Evolutionary conservation across 2,797 vertebrate genomes (phyloP), one percentile per base, ranked within the genome.

Genomic region (Cirrhinus mrigala): DNA sequence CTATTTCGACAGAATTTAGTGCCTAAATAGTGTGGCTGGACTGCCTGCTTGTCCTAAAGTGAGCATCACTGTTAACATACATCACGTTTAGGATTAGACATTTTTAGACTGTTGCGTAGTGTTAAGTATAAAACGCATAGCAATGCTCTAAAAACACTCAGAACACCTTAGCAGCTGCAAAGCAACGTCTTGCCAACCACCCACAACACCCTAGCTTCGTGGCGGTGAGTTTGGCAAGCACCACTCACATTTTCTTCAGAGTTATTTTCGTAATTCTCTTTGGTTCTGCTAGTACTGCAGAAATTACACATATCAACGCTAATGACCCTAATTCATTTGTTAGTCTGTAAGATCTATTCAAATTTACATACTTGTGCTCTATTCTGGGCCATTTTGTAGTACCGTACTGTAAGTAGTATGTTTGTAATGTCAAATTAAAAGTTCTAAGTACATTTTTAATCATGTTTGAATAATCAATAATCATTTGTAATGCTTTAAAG

Each of bases 171-270:
- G 29, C 74, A 37, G 50, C 29, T 76, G 50, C 29, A 76, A 56
- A 56, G 50, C 29, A 76, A 76, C 37, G 29, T 76, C 74, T 76
- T 76, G 50, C 74, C 74, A 76, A 12, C 74, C 50, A 76, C 74
- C 74, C 74, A 37, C 74, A 76, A 76, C 24, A 76, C 50, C 50
- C 29, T 29, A 29, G 16, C 46, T 52, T 52, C 9, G 9, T 6
- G 46, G 71, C 1, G 24, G 46, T 29, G 50, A 12, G 11, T 37
- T 76, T 76, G 74, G 74, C 50, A 76, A 76, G 74, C 74, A 56
- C 11, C 29, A 14, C 74, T 76, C 74, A 56, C 50, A 56, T 56
- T n/a, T 75, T 56, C 29, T 56, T 37, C 18, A 37, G 73, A 33
- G 29, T 56, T 56, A 56, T 76, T 76, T 75, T 37, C 8, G 74